Base-by-base conservation (phyloP, 1,140 invertebrate species). In the Geopemphigus sp. region DNA sequence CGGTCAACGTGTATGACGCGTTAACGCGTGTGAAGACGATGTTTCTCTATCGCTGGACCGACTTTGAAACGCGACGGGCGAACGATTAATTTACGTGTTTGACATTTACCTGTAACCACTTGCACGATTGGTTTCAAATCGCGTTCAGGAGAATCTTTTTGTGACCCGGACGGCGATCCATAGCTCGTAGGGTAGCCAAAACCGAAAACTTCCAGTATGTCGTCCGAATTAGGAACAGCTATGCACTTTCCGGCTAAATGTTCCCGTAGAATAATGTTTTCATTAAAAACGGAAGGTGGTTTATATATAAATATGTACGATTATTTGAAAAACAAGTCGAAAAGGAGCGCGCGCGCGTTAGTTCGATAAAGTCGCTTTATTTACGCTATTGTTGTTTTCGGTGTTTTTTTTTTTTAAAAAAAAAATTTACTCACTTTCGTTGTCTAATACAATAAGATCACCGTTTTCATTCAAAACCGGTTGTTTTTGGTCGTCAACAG, bases 391-490 rank as follows among this genome's bases (percentile, higher is more conserved):
- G n/a, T n/a, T n/a, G n/a, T n/a, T n/a, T n/a, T n/a, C n/a, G n/a
- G n/a, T n/a, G n/a, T n/a, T n/a, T n/a, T 68, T 68, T 63, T 68
- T 68, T 39, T 64, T 39, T 1, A 47, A 15, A 68, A 5, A 22
- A 72, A 54, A 11, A 19, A n/a, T 59, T 14, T 32, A 78, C 74
- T 78, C 45, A 78, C 74, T 78, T 45, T 61, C 39, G 17, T 78
- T 78, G 22, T 78, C 74, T 57, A 78, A 78, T 1, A 78, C 74
- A 24, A 78, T 78, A n/a, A 78, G 45, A 63, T 78, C 74, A 19
- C 74, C 74, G 45, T 78, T 78, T 47, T 78, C 74, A 50, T 78
- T 78, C 24, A 78, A 17, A 24, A 78, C 74, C 29, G 74, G 74
- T 78, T 63, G 74, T 50, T 78, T 78, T 19, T 78, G 74, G 17